phyloP scores from a whole-genome alignment of 23 tunicate genomes.

The Ciona savignyi region DNA sequence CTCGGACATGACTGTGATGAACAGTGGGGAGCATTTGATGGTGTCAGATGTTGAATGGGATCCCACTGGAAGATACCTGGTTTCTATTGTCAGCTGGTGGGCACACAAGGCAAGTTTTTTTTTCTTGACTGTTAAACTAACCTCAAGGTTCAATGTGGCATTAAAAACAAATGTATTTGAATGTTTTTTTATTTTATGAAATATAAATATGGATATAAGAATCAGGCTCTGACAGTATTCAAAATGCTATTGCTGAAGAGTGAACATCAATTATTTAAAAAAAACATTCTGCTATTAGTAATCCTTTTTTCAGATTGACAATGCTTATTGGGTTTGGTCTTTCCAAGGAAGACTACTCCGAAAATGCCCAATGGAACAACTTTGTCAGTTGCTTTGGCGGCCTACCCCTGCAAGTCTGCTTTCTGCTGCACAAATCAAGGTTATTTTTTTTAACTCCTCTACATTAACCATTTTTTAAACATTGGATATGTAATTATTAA shows the following conservation, averaged over 20 bases:
- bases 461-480: no score
- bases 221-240: no score
- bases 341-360: slow-evolving; percentile 95
- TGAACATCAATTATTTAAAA: background rate
- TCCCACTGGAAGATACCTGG: slow-evolving; percentile 92
- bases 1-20: slow-evolving; percentile 82
- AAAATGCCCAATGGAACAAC: slow-evolving; percentile 45
- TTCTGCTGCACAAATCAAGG: slow-evolving; percentile 56
- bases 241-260: no score
- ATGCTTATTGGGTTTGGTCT: slow-evolving; percentile 97
- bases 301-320: slow-evolving; percentile 49
- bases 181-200: no score
- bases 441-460: background rate
- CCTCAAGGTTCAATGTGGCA: no score
- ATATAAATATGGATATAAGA: no score
- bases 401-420: slow-evolving; percentile 86
- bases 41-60: slow-evolving; percentile 98
- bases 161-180: no score
- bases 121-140: no score
- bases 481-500: background rate
- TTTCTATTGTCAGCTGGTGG: slow-evolving; percentile 96
- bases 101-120: slow-evolving; percentile 66
- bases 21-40: slow-evolving; percentile 90
- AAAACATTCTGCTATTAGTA: background rate
- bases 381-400: slow-evolving; percentile 93